Evolutionary conservation across 2,113 vertebrate genomes (phyloP), one percentile per base, ranked within the genome.

Genomic region (Chelonoidis abingdonii): DNA sequence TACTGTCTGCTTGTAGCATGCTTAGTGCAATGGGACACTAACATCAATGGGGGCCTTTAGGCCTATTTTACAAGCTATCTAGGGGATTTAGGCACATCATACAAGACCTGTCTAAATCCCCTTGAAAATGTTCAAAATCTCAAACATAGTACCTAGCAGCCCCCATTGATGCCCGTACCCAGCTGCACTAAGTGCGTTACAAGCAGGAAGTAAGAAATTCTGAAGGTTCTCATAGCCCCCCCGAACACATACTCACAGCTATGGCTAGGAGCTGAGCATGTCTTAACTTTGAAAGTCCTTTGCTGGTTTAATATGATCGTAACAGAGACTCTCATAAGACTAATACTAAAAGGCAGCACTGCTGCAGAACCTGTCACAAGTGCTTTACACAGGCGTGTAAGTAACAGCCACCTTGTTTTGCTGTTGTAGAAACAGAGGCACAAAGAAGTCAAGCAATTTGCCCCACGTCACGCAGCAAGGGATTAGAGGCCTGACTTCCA

Each of bases 81-180:
- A 44, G 72, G 41, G 24, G 72, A 76, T 76, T 76, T 76, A 75
- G n/a, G 22, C 38, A 75, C 21, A 44, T 22, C 10, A 89, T 35
- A 27, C 31, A 86, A 76, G 29, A 2, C 17, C 5, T 11, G 6
- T 2, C 0, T 54, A 0, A 24, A 1, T 35, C 4, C 82, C 41
- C 35, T 84, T 27, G 50, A 10, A 47, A 57, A 3, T 1, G 5
- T 5, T 24, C 4, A 3, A 47, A 75, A n/a, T 69, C 62, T 69
- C 31, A 35, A 69, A n/a, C 59, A 62, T 65, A 10, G 35, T 8
- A 69, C 35, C 35, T 69, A 35, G 29, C 62, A 65, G 13, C 35
- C 62, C 14, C 62, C 31, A 13, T 12, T n/a, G 62, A 69, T 8
- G 7, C 62, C 62, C 8, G 59, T 29, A 31, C 31, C 29, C 62